phyloP scores from a whole-genome alignment of 2,113 vertebrate species.

The Erythrolamprus reginae region DNA sequence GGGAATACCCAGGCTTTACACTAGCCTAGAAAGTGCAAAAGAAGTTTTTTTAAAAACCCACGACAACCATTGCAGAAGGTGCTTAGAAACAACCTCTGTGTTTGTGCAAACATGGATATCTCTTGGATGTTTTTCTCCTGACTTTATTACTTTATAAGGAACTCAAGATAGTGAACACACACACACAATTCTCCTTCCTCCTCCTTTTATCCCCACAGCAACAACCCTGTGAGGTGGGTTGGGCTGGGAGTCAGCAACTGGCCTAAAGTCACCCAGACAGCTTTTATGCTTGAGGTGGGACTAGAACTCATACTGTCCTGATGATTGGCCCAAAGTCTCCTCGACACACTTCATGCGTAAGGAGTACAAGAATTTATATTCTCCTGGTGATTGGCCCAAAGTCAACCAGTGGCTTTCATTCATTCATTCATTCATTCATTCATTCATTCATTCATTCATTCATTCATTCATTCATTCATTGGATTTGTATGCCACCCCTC shows the following conservation, averaged over 20 bases:
- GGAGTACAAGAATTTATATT: no score
- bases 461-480: no score
- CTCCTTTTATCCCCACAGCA: not conserved
- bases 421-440: no score
- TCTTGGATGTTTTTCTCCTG: not conserved
- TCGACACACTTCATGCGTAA: no score
- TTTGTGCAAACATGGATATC: not conserved
- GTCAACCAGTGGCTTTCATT: no score
- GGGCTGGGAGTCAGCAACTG: not conserved
- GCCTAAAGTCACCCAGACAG: not conserved
- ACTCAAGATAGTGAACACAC: not conserved
- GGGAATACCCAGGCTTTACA: not conserved
- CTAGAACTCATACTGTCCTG: not conserved
- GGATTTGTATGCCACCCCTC: no score
- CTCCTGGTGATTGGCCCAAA: no score
- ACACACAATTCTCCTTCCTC: not conserved
- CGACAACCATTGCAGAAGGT: not conserved
- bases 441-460: no score
- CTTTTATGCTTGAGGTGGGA: not conserved
- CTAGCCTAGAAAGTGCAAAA: not conserved
- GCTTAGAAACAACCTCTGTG: not conserved
- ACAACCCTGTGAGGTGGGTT: not conserved
- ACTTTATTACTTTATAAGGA: not conserved
- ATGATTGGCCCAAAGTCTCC: no score
- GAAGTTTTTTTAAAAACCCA: not conserved